Base-by-base conservation (phyloP, 2,797 vertebrate genomes). In the Silurus aristotelis region DNA sequence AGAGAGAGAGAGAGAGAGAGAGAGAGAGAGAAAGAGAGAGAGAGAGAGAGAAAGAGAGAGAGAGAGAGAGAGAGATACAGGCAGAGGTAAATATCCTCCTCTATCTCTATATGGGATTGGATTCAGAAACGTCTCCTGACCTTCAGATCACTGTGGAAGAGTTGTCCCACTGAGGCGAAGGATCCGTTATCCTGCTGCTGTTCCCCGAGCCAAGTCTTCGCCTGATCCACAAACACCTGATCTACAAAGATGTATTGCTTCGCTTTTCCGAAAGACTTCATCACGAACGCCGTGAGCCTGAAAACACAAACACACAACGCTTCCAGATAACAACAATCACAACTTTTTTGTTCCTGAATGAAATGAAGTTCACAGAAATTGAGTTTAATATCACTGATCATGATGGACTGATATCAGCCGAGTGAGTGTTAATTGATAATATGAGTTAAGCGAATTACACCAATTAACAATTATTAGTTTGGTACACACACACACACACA, bases 221-320 rank as follows among this genome's bases (percentile, higher is more conserved):
- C 95, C 4, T 94, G 89, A 1, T 83, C 22, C 31, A 97, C 94
- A 84, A 94, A 94, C 52, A 81, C 83, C 5, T 92, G 86, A 66
- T 96, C 92, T 70, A 96, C 92, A 67, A 94, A 95, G 91, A 96
- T 95, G 92, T 94, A 96, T 0, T 91, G 72, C n/a, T 2, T 92
- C 1, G 96, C 96, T 60, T 94, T 94, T 25, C 90, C 92, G 15
- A 97, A 98, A 17, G 96, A 95, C 91, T 97, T 97, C 92, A 97
- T 95, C 87, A 98, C 96, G 84, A 98, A 96, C 0, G 96, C 90
- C 8, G 97, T 97, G 87, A 98, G 87, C 96, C 97, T 97, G 67
- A 63, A 75, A n/a, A 77, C 5, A 82, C 25, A 12, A 58, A 38
- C 38, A 38, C 38, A 38, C 38, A 38, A 38, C 38, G 3, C 38